These are phyloP conservation scores for Alloplasta piceator DNA, from an alignment of 2,888 invertebrate species.

Conservation along the genomic window DNA sequence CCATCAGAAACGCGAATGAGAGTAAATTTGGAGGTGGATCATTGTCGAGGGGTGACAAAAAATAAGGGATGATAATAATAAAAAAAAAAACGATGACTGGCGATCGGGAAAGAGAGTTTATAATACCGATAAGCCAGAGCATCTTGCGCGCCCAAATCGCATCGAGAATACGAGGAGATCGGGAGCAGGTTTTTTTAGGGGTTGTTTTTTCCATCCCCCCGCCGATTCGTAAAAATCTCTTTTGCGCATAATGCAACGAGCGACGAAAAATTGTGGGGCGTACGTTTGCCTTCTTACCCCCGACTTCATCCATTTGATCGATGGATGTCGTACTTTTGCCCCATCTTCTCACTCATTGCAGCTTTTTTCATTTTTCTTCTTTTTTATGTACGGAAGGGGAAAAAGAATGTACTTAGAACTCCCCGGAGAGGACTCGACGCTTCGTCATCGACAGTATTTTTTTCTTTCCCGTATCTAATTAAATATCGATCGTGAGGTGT, in stretches of 20 bases:
- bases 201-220: slow-evolving; percentile 7
- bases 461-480: background rate
- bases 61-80: slow-evolving; percentile 11
- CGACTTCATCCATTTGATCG: slow-evolving; percentile 29
- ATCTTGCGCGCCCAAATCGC: slow-evolving; percentile 44
- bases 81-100: slow-evolving; percentile 8
- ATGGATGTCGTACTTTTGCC: slow-evolving; percentile 16
- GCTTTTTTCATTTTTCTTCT: slow-evolving; percentile 42
- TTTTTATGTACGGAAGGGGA: slow-evolving; percentile 12
- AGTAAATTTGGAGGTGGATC: background rate
- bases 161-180: slow-evolving; percentile 23
- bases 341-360: background rate
- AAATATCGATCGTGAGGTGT: slow-evolving; percentile 12
- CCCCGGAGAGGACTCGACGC: background rate
- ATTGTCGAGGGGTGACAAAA: background rate
- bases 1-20: background rate
- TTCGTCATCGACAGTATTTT: slow-evolving; percentile 1
- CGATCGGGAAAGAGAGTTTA: slow-evolving; percentile 35
- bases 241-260: background rate
- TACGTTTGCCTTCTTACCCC: background rate
- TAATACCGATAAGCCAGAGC: slow-evolving; percentile 48
- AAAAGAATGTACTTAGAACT: slow-evolving; percentile 25
- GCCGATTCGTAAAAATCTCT: background rate
- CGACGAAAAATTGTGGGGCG: slow-evolving; percentile 43
- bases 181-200: slow-evolving; percentile 23